Base-by-base conservation (phyloP, 2,888 invertebrate genomes). In the Apotomis turbidana region DNA sequence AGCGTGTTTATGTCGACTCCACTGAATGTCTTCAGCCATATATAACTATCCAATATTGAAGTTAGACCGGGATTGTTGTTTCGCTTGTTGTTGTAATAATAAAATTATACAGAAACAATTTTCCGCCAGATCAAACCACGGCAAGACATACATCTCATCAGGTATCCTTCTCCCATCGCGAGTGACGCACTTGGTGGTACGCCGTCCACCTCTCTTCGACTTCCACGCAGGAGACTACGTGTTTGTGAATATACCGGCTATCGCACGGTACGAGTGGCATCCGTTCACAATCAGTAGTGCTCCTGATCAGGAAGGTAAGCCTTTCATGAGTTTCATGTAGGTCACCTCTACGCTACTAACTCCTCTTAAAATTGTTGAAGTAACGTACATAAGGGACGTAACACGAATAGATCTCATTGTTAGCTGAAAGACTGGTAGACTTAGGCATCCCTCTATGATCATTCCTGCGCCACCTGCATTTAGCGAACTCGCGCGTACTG, bases 211-310 rank as follows among this genome's bases (percentile, higher is more conserved):
- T 0, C 96, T 97, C 84, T 98, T 99, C 84, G 95, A 96, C 82
- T 99, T 97, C 88, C 96, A 96, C 83, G 97, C 99, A 0, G 99
- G 99, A 0, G 99, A 99, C 91, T 99, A 98, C 85, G 96, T 98
- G 52, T 99, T 98, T 83, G 96, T 98, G 0, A 97, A 98, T 83
- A 96, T 99, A 68, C 99, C 99, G 0, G 95, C 95, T 5, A 98
- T 99, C 74, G 98, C 99, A 0, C 95, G 95, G 71, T 97, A 97
- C 82, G 99, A 99, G 89, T 99, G 98, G 98, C 99, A 99, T 94
- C 98, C 99, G 0, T 98, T 99, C 83, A 99, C 99, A 0, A 97
- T 99, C 77, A 98, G 98, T 91, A 98, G 98, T 80, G 98, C 98
- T 6, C 99, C 99, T 0, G 98, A 99, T 87, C 97, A 98, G 85